Percentiles rank a stretch among this genome's conserved stretches.
phyloP scores from a whole-genome alignment of 2,797 vertebrate species.

The Pachyuromys duprasi region DNA sequence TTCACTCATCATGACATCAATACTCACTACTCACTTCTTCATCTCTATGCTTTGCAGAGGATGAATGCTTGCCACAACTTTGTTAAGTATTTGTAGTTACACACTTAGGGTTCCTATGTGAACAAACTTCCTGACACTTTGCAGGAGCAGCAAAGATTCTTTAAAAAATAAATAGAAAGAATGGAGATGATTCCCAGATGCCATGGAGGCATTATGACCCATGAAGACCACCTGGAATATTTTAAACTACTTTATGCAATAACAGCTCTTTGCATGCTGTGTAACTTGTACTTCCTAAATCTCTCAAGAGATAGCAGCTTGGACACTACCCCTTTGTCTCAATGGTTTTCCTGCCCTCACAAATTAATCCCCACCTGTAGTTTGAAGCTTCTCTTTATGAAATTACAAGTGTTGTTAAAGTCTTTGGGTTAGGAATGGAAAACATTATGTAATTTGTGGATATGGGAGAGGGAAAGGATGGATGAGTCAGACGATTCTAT shows the following conservation, averaged over 20 bases:
- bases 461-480: constrained; percentile 48
- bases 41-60: constrained; percentile 10
- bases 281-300: constrained; percentile 73
- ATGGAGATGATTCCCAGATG: constrained; percentile 68
- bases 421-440: constrained; percentile 73
- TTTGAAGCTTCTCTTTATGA: constrained; percentile 73
- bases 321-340: constrained; percentile 80
- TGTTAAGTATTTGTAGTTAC: constrained; percentile 9
- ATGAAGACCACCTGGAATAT: constrained; percentile 82
- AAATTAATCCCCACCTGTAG: constrained; percentile 80
- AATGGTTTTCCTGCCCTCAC: constrained; percentile 62
- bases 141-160: not conserved
- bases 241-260: constrained; percentile 73
- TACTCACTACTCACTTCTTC: not conserved
- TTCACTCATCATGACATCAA: not conserved
- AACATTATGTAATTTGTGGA: constrained; percentile 67
- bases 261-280: constrained; percentile 66
- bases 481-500: constrained; percentile 35
- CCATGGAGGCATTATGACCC: constrained; percentile 72
- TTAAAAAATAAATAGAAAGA: constrained; percentile 25
- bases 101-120: not conserved
- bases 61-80: not conserved
- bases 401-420: constrained; percentile 74
- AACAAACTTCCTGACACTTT: constrained; percentile 64
- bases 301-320: constrained; percentile 78